Conservation (phyloP, 2,797 vertebrate species). For the Chaenodraco wilsoni region DNA sequence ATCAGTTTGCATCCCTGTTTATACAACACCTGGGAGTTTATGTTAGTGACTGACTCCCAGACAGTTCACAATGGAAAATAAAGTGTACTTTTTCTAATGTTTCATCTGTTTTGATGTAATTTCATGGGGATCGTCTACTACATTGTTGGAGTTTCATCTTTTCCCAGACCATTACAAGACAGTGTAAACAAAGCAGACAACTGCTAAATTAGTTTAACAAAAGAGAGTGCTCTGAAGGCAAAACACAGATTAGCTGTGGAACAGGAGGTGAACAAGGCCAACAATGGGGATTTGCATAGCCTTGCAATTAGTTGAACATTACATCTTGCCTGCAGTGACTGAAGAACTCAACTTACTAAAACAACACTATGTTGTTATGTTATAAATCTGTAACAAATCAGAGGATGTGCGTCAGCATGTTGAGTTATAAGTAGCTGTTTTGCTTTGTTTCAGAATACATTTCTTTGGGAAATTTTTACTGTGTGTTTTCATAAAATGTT, state of each 20-base stretch:
- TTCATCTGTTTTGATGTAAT: background rate
- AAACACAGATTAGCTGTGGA: slow-evolving; percentile 41
- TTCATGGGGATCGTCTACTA: background rate
- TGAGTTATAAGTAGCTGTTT: background rate
- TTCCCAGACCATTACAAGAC: background rate
- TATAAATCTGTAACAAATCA: background rate
- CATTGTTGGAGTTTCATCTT: background rate
- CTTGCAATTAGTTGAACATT: background rate
- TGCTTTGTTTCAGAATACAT: background rate
- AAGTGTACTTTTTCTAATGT: slow-evolving; percentile 19
- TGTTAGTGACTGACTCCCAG: background rate
- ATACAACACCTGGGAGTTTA: background rate
- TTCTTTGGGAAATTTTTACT: background rate
- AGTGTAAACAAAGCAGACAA: background rate
- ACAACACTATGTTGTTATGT: background rate
- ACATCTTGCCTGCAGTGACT: background rate
- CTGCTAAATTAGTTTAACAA: slow-evolving; percentile 1
- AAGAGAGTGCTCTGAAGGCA: slow-evolving; percentile 12
- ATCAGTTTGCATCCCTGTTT: background rate
- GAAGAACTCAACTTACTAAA: background rate
- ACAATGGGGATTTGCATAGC: slow-evolving; percentile 27
- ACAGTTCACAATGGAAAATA: slow-evolving; percentile 24
- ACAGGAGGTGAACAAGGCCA: slow-evolving; percentile 36
- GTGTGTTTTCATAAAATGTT: background rate
- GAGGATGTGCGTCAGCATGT: background rate